Percentiles rank a stretch among this genome's conserved stretches.
Evolutionary conservation across 2,113 vertebrate species (phyloP).

Genomic region (Strix aluco): DNA sequence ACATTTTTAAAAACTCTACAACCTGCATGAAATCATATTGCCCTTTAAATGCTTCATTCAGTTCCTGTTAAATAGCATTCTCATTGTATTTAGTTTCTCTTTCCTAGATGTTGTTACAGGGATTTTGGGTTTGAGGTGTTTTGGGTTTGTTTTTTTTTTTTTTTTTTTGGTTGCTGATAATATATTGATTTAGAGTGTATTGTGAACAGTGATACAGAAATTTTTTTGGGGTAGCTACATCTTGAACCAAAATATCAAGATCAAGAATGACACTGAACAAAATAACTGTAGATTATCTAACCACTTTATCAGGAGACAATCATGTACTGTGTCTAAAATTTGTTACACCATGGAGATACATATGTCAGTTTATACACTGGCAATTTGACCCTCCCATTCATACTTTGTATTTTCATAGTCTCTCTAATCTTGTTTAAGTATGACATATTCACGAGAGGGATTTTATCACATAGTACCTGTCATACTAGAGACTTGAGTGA

Average conservation of each 20-base stretch:
- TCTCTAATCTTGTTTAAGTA: background rate
- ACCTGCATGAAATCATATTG: background rate
- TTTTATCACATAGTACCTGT: background rate
- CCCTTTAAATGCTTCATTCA: background rate
- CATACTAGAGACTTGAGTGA: background rate
- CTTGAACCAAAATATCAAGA: background rate
- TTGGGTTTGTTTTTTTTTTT: background rate
- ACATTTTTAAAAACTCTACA: background rate
- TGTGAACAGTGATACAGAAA: background rate
- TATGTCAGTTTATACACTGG: background rate
- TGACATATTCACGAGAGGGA: background rate
- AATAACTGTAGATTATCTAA: background rate
- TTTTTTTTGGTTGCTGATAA: background rate
- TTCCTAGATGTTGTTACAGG: background rate
- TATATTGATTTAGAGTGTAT: background rate
- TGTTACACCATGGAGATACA: background rate
- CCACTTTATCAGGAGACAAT: background rate
- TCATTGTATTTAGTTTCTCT: background rate
- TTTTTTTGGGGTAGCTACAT: background rate
- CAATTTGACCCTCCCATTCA: background rate
- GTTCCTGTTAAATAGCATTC: background rate
- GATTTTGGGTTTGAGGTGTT: background rate
- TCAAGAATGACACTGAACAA: background rate
- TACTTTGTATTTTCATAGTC: background rate
- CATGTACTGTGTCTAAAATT: background rate